Evolutionary conservation across 2,888 invertebrate species (phyloP).

Genomic region (Eristalinus aeneus): DNA sequence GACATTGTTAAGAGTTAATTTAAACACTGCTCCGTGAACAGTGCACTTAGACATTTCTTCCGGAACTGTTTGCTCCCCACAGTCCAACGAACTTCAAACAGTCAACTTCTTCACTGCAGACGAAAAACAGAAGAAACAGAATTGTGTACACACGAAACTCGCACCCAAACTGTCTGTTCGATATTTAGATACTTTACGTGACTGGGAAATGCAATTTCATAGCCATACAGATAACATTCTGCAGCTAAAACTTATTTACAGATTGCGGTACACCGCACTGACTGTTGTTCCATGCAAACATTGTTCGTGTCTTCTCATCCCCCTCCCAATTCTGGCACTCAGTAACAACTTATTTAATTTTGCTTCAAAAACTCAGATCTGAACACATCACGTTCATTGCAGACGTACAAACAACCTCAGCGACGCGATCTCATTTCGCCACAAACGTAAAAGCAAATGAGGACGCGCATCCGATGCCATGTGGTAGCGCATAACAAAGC

Average conservation of each 20-base stretch:
- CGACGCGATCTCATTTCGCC: constrained; percentile 7
- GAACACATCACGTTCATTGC: constrained; percentile 33
- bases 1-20: too few species aligned
- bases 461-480: constrained; percentile 24
- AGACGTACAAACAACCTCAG: constrained; percentile 12
- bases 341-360: constrained; percentile 51
- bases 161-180: constrained; percentile 24
- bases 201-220: constrained; percentile 10
- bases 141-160: not conserved
- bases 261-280: constrained; percentile 35
- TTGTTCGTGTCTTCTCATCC: not conserved
- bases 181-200: constrained; percentile 41
- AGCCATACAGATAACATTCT: constrained; percentile 1
- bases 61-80: not conserved
- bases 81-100: not conserved
- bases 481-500: constrained; percentile 8
- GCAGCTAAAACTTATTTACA: constrained; percentile 13
- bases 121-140: not conserved
- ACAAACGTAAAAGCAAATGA: constrained; percentile 7
- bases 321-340: constrained; percentile 8
- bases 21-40: too few species aligned
- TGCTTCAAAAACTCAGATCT: not conserved
- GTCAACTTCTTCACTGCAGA: constrained; percentile 17
- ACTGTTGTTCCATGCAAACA: not conserved
- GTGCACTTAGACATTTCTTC: not conserved